Conservation (phyloP, 30 jellyfish, hydroid and myxozoan genomes). For the Aurelia sp. region DNA sequence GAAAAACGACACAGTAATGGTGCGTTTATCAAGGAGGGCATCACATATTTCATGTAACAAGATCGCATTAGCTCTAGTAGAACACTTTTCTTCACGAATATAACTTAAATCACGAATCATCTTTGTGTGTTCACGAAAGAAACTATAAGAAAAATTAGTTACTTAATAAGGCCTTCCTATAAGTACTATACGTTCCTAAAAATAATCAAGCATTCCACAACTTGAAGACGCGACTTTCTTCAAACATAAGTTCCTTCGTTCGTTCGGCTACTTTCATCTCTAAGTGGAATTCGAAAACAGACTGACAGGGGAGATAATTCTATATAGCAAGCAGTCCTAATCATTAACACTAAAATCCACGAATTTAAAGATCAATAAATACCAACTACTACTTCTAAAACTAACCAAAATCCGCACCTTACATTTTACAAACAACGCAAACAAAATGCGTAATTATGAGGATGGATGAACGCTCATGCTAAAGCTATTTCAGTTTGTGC, state of each 20-base stretch:
- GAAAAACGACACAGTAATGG: too few species aligned
- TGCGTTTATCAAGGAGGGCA: conserved; percentile 8
- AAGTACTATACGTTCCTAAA: too few species aligned
- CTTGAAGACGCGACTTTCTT: too few species aligned
- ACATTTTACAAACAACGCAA: conserved; percentile 20
- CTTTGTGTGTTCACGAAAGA: not conserved
- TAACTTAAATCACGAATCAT: conserved; percentile 30
- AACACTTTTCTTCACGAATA: conserved; percentile 16
- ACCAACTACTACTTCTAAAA: conserved; percentile 5
- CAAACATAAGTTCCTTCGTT: too few species aligned
- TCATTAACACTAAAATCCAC: too few species aligned
- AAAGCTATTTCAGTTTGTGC: not conserved
- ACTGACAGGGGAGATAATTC: too few species aligned
- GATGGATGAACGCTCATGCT: not conserved
- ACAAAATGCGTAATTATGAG: not conserved
- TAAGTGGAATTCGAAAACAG: too few species aligned
- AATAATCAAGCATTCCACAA: too few species aligned
- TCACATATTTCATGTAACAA: not conserved
- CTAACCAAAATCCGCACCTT: conserved; percentile 13
- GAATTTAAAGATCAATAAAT: conserved; percentile 1
- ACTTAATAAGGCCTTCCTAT: too few species aligned
- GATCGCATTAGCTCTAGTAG: conserved; percentile 21
- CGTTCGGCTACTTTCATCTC: too few species aligned
- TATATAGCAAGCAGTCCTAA: too few species aligned
- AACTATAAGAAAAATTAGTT: not conserved